Percentiles rank a stretch among this genome's conserved stretches.
Evolutionary conservation across 2,888 invertebrate species (phyloP).

Genomic region (Perizoma flavofasciatum): DNA sequence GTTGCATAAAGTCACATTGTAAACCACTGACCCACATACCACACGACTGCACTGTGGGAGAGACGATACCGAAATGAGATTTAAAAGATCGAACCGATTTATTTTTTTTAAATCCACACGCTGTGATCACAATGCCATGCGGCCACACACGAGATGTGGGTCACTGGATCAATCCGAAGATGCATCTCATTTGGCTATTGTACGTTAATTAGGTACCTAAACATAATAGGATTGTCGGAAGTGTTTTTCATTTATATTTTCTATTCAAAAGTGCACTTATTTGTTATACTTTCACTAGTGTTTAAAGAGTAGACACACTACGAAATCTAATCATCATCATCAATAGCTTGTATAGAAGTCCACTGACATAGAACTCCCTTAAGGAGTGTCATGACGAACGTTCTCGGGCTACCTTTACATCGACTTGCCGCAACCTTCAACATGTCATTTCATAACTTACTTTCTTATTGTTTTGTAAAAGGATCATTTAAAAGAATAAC

Average conservation of each 20-base stretch:
- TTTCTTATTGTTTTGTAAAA: too few relatives aligned
- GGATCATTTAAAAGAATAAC: too few relatives aligned
- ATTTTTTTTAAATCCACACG: slow-evolving; percentile 62
- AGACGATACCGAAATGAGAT: slow-evolving; percentile 66
- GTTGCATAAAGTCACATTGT: slow-evolving; percentile 4
- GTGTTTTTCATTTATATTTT: slow-evolving; percentile 7
- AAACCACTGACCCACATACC: slow-evolving; percentile 21
- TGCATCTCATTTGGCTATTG: slow-evolving; percentile 57
- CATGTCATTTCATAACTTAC: too few relatives aligned
- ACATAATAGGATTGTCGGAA: slow-evolving; percentile 25
- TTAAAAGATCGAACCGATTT: slow-evolving; percentile 56
- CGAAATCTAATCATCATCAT: too few relatives aligned
- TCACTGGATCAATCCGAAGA: slow-evolving; percentile 69
- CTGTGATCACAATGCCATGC: slow-evolving; percentile 60
- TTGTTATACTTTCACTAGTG: slow-evolving; percentile 12
- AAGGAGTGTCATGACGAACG: too few relatives aligned
- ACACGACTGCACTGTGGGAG: slow-evolving; percentile 57
- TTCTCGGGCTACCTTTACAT: too few relatives aligned
- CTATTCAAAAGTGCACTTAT: slow-evolving; percentile 29
- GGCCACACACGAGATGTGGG: slow-evolving; percentile 64
- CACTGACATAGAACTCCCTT: too few relatives aligned
- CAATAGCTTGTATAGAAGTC: too few relatives aligned
- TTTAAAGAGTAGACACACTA: too few relatives aligned
- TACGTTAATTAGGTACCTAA: slow-evolving; percentile 25
- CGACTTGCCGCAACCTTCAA: too few relatives aligned